Evolutionary conservation across 2,888 invertebrate genomes (phyloP), one percentile per base, ranked within the genome.

Genomic region (Lithophane ornitopus): DNA sequence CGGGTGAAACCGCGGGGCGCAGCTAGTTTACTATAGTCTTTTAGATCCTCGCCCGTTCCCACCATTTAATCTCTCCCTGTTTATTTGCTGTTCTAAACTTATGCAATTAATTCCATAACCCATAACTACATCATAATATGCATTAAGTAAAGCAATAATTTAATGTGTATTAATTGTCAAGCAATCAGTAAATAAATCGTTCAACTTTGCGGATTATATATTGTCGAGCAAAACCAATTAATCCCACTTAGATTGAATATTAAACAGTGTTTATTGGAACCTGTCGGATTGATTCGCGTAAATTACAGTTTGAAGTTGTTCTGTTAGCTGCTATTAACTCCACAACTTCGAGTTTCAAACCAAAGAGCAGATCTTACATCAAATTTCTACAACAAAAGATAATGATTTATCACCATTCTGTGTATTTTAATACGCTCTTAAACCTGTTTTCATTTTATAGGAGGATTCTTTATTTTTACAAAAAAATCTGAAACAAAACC

Each of bases 221-320:
- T 61, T n/a, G 44, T 49, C 56, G 14, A 58, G 28, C n/a, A 34
- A 49, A 59, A 22, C 16, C 34, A 39, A 80, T 74, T 22, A 74
- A 54, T 26, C 12, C 3, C 26, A n/a, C 54, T 46, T 58, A 34
- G 46, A 74, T 74, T 76, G 22, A 81, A 63, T 58, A 14, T 34
- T 44, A 44, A 68, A 39, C 63, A 44, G 58, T 62, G 72, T 71
- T 58, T 34, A 52, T 46, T 65, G 67, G 28, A 70, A 28, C n/a
- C 28, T 11, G 11, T 8, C 34, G 22, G 26, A 44, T 49, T 56
- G 46, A 34, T 28, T 26, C 26, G 6, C 9, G 41, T 67, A 19
- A 63, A 62, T 74, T 59, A 67, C 39, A 28, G 26, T 12, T 52
- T 22, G 9, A 63, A 76, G 58, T 73, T 68, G 44, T 74, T 46